These are phyloP conservation scores for Pantelozetes paolii DNA, from an alignment of 2,888 invertebrate species.

Conservation along the genomic window DNA sequence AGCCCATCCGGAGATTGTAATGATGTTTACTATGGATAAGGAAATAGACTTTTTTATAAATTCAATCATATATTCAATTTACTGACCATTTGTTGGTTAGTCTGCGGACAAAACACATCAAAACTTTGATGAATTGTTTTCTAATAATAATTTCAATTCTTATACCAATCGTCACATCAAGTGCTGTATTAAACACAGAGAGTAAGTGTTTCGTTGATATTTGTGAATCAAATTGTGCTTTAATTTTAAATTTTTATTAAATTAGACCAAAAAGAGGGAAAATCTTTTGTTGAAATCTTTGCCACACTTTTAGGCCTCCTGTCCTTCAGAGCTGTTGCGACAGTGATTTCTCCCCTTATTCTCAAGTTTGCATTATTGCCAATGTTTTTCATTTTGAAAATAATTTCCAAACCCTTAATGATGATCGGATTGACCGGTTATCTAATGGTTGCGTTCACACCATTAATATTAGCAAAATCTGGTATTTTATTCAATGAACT, in stretches of 20 bases:
- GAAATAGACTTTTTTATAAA: background rate
- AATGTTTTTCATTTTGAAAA: background rate
- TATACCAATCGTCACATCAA: background rate
- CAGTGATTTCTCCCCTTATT: background rate
- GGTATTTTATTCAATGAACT: background rate
- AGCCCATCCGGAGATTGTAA: background rate
- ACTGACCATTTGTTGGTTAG: background rate
- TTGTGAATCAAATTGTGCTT: no score
- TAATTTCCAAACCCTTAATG: slow-evolving; percentile 1
- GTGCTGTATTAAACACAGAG: background rate
- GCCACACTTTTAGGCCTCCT: background rate
- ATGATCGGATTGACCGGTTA: slow-evolving; percentile 4
- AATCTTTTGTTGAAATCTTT: background rate
- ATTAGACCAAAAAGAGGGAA: background rate
- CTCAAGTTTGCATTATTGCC: slow-evolving; percentile 1
- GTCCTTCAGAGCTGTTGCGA: background rate
- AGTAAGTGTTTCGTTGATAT: background rate
- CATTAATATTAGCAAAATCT: background rate
- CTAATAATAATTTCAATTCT: background rate
- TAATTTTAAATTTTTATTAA: no score
- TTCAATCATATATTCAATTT: background rate
- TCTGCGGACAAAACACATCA: background rate
- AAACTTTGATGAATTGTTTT: background rate
- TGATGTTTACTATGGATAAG: background rate
- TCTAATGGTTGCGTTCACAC: background rate